Conservation (phyloP, 2,888 invertebrate species). For the Omphaloscelis lunosa region DNA sequence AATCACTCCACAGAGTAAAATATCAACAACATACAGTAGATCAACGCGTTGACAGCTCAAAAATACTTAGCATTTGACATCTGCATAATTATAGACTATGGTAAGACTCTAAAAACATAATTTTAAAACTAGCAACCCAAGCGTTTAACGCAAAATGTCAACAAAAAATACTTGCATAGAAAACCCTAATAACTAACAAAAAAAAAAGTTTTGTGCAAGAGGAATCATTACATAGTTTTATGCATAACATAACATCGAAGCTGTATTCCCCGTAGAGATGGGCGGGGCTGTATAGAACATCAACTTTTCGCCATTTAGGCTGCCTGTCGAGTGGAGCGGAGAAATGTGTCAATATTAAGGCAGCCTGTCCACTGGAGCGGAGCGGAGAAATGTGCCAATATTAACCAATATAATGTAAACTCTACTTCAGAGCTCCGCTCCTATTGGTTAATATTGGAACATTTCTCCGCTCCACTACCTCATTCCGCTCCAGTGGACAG, state of each 20-base stretch:
- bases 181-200: slow-evolving; percentile 24
- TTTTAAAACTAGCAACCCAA: slow-evolving; percentile 41
- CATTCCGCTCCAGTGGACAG: too few relatives aligned
- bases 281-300: neutral
- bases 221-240: slow-evolving; percentile 31
- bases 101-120: slow-evolving; percentile 13
- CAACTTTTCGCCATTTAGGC: too few relatives aligned
- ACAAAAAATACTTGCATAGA: slow-evolving; percentile 42
- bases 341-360: too few relatives aligned
- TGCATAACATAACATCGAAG: neutral
- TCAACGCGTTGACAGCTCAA: neutral
- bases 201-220: slow-evolving; percentile 44
- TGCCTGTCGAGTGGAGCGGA: too few relatives aligned
- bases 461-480: too few relatives aligned
- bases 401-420: too few relatives aligned
- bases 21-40: neutral
- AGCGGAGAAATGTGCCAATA: too few relatives aligned
- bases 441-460: too few relatives aligned
- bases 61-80: neutral
- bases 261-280: too few relatives aligned
- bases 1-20: neutral
- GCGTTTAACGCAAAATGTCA: slow-evolving; percentile 49
- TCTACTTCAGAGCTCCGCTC: too few relatives aligned
- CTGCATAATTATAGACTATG: neutral
- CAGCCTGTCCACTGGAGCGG: too few relatives aligned